Percentiles rank a stretch among this genome's conserved stretches.
Evolutionary conservation across 2,113 vertebrate genomes (phyloP).

Genomic region (Datnioides undecimradiatus): DNA sequence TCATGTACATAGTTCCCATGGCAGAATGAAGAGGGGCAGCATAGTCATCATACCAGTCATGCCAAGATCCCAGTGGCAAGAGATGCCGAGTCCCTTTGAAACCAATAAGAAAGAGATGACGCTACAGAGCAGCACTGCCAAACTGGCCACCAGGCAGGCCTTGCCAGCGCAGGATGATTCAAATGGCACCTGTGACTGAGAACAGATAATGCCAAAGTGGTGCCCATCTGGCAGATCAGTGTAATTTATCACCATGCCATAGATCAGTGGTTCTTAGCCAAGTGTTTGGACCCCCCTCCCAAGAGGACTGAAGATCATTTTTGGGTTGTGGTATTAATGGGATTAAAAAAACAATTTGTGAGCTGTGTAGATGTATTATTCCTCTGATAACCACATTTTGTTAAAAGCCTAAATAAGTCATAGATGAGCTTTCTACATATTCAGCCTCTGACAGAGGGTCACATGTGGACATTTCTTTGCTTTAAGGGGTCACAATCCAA

Average conservation of each 20-base stretch:
- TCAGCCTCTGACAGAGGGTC: neutral
- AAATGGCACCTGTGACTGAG: conserved; percentile 11
- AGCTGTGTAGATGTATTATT: neutral
- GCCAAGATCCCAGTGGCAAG: conserved; percentile 61
- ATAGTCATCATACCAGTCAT: conserved; percentile 56
- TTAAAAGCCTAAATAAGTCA: neutral
- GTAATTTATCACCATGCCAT: conserved; percentile 55
- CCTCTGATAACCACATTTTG: neutral
- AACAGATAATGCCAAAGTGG: conserved; percentile 37
- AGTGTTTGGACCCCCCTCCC: neutral
- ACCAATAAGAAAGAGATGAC: conserved; percentile 27
- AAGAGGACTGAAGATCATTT: conserved; percentile 22
- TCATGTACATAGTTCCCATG: conserved; percentile 64
- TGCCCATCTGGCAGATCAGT: conserved; percentile 56
- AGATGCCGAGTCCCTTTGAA: conserved; percentile 36
- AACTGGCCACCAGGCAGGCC: conserved; percentile 15
- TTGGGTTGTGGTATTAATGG: conserved; percentile 5
- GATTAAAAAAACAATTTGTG: neutral
- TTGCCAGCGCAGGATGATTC: conserved; percentile 16
- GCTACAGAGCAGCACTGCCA: conserved; percentile 7
- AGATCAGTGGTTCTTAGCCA: conserved; percentile 18
- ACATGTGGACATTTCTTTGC: neutral
- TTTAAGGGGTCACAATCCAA: conserved; percentile 19
- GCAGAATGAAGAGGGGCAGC: conserved; percentile 39
- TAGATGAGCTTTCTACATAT: neutral